Evolutionary conservation across 2,888 invertebrate genomes (phyloP).

Genomic region (Tribolium freemani): DNA sequence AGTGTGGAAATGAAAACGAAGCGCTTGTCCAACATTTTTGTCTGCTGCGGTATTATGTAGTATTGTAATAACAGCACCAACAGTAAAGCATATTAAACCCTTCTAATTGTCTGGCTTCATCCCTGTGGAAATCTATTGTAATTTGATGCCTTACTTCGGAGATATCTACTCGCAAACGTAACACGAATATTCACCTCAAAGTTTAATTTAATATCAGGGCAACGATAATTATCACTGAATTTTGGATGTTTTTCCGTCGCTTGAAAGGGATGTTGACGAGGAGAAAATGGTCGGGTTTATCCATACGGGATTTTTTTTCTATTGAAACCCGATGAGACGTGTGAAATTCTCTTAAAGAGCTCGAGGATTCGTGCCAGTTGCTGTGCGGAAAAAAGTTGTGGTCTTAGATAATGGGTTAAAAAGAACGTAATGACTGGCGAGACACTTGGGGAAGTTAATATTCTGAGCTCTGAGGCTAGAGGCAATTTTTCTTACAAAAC

Average conservation of each 20-base stretch:
- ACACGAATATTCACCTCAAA: conserved; percentile 32
- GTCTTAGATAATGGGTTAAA: conserved; percentile 21
- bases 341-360: conserved; percentile 3
- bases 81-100: conserved; percentile 50
- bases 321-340: conserved; percentile 6
- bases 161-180: conserved; percentile 44
- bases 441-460: conserved; percentile 4
- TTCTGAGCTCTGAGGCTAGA: too few species aligned
- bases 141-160: conserved; percentile 53
- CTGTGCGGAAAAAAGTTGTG: conserved; percentile 9
- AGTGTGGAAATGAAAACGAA: conserved; percentile 25
- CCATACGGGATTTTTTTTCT: conserved; percentile 13
- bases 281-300: background rate
- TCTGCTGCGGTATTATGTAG: conserved; percentile 42
- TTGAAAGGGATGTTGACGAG: background rate
- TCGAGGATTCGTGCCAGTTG: conserved; percentile 1
- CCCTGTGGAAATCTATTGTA: conserved; percentile 52
- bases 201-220: conserved; percentile 39
- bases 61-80: conserved; percentile 47
- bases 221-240: conserved; percentile 22
- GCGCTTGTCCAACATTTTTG: conserved; percentile 41
- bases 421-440: conserved; percentile 17
- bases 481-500: too few species aligned
- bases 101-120: conserved; percentile 52
- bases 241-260: background rate